These are phyloP conservation scores for Potorous gilbertii DNA, from an alignment of 2,797 vertebrate genomes.

Conservation along the genomic window DNA sequence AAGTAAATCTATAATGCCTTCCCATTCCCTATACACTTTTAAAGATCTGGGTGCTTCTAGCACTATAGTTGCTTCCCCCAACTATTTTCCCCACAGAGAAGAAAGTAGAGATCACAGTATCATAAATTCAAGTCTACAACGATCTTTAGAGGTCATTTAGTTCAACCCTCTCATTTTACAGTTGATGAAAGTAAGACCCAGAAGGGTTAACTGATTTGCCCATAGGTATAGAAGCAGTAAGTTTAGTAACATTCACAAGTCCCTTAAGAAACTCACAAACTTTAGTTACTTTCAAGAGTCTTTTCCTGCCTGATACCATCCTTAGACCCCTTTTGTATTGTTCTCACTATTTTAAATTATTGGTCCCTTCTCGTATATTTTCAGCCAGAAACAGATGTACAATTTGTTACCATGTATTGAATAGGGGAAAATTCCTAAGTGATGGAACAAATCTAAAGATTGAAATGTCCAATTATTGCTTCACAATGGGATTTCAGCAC, in stretches of 20 bases:
- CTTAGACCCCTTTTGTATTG: neutral
- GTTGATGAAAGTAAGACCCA: neutral
- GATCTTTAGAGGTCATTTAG: neutral
- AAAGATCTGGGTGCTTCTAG: neutral
- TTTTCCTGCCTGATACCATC: neutral
- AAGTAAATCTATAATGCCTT: neutral
- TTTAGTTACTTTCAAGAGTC: neutral
- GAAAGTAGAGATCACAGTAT: neutral
- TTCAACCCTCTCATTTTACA: neutral
- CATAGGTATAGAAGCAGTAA: neutral
- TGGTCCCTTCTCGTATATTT: conserved; percentile 35
- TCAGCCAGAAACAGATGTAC: conserved; percentile 5
- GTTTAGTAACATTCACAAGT: neutral
- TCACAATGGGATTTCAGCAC: conserved; percentile 56
- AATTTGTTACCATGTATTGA: conserved; percentile 57
- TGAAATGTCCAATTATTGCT: conserved; percentile 66
- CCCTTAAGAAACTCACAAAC: neutral
- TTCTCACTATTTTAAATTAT: conserved; percentile 48
- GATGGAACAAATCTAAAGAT: conserved; percentile 32
- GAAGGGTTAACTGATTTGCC: neutral
- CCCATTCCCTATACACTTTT: neutral
- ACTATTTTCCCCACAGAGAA: neutral
- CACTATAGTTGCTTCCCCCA: neutral
- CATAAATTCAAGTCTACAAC: neutral
- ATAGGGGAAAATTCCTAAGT: conserved; percentile 26